A percentile compares a stretch with the other conserved stretches of the same genome.
Evolutionary conservation across 2,888 invertebrate species (phyloP).

Genomic region (Aporophyla lueneburgensis): DNA sequence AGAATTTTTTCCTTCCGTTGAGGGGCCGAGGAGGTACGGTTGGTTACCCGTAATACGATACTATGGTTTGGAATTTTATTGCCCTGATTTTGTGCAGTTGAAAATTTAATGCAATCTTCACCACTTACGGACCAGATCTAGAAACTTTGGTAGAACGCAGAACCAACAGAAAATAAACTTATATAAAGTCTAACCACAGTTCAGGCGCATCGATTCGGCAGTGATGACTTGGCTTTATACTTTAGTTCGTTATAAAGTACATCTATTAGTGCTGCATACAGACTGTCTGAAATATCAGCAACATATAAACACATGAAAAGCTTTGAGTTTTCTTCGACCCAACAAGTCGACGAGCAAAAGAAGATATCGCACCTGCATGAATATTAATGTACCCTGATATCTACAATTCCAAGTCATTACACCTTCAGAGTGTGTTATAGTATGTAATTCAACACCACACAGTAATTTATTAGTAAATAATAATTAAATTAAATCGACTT

Average conservation of each 20-base stretch:
- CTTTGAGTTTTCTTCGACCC: neutral
- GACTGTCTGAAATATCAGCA: neutral
- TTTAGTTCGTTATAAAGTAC: neutral
- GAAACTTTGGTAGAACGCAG: neutral
- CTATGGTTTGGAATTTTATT: conserved; percentile 58
- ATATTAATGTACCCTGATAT: conserved; percentile 48
- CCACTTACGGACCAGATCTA: conserved; percentile 12
- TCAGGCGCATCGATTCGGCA: neutral
- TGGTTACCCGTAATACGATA: conserved; percentile 49
- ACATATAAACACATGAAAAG: conserved; percentile 17
- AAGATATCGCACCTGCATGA: conserved; percentile 37
- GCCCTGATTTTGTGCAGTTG: conserved; percentile 54
- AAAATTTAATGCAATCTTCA: conserved; percentile 46
- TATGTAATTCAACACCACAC: conserved; percentile 50
- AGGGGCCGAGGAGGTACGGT: conserved; percentile 54
- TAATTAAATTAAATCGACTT: conserved; percentile 58
- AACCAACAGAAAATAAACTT: conserved; percentile 18
- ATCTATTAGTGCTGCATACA: neutral
- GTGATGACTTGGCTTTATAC: neutral
- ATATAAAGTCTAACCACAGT: neutral
- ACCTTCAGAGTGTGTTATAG: conserved; percentile 36
- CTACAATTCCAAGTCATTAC: conserved; percentile 46
- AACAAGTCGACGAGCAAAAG: conserved; percentile 15
- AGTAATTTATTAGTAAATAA: conserved; percentile 50
- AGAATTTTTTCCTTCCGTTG: conserved; percentile 73